Conservation (phyloP, 2,113 vertebrate species). For the Aegithalos caudatus region DNA sequence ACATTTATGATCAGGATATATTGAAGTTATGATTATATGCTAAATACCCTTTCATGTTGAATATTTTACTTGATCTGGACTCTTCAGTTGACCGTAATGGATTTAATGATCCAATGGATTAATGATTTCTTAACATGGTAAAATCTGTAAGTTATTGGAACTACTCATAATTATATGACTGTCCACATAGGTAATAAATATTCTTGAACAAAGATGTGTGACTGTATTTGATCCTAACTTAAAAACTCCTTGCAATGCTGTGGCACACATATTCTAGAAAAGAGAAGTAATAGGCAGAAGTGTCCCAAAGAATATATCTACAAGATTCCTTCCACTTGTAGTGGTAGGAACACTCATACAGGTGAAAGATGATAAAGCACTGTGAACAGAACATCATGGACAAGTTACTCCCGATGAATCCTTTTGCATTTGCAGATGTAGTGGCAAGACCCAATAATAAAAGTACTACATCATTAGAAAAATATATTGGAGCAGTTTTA, state of each 20-base stretch:
- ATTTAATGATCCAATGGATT: background rate
- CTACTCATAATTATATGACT: background rate
- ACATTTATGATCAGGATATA: background rate
- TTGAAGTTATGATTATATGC: background rate
- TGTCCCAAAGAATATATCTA: background rate
- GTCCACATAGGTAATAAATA: background rate
- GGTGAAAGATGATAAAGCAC: background rate
- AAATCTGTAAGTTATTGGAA: background rate
- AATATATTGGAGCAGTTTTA: background rate
- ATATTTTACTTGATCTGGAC: background rate
- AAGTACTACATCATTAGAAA: constrained; percentile 12
- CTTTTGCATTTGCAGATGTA: background rate
- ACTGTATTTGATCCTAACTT: constrained; percentile 23
- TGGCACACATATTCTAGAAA: background rate
- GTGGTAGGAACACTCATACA: background rate
- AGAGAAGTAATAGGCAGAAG: background rate
- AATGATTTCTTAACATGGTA: background rate
- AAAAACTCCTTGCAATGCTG: background rate
- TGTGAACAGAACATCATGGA: background rate
- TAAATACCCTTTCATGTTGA: background rate
- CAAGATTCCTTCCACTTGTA: background rate
- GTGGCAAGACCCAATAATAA: background rate
- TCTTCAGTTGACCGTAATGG: background rate
- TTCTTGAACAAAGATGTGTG: constrained; percentile 34
- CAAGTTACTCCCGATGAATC: background rate